phyloP scores from a whole-genome alignment of 2,113 vertebrate species.

The Elaphurus davidianus region DNA sequence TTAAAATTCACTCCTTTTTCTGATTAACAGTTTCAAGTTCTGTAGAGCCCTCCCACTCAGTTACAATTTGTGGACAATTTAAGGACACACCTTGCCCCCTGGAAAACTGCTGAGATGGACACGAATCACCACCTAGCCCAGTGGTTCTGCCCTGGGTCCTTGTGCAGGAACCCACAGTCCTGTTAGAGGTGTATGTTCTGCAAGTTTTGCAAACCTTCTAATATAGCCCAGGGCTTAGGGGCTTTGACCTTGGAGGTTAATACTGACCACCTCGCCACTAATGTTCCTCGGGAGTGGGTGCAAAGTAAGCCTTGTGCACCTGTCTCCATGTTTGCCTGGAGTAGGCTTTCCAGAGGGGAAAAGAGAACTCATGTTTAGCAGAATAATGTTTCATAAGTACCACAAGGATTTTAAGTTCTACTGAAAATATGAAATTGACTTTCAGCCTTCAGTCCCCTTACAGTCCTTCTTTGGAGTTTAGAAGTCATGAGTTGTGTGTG shows the following conservation, averaged over 20 bases:
- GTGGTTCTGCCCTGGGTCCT: not conserved
- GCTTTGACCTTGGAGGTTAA: not conserved
- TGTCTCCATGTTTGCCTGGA: not conserved
- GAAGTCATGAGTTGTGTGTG: not conserved
- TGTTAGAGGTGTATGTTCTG: fast-evolving
- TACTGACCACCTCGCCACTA: fast-evolving
- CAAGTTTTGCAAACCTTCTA: not conserved
- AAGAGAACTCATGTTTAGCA: not conserved
- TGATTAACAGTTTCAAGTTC: not conserved
- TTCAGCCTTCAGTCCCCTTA: not conserved
- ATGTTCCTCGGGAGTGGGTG: fast-evolving
- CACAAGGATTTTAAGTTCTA: not conserved
- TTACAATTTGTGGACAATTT: not conserved
- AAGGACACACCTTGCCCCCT: not conserved
- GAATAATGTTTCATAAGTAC: not conserved
- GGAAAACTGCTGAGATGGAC: not conserved
- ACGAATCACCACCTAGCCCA: not conserved
- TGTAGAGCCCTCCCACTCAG: not conserved
- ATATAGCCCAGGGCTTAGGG: not conserved
- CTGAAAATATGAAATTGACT: not conserved
- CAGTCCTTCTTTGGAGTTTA: not conserved
- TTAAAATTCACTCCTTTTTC: not conserved
- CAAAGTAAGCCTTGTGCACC: not conserved
- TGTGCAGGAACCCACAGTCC: not conserved
- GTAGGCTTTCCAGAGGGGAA: not conserved